Evolutionary conservation across 2,113 vertebrate genomes (phyloP).

Genomic region (Anhinga anhinga): DNA sequence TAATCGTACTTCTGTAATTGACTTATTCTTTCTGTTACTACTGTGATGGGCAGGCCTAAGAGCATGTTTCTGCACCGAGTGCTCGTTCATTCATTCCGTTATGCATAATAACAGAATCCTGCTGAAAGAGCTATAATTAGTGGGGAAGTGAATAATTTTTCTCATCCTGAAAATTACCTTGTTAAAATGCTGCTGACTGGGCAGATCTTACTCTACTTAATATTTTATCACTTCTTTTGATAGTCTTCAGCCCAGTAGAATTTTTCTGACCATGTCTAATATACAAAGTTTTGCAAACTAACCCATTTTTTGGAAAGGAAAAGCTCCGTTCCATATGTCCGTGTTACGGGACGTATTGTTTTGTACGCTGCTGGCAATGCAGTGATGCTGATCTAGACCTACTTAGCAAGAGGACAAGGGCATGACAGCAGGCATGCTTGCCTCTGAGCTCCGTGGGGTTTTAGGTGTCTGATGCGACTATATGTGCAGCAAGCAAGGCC

Average conservation of each 20-base stretch:
- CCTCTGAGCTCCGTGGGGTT: neutral
- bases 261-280: neutral
- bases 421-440: fast-evolving
- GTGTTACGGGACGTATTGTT: neutral
- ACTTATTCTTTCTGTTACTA: neutral
- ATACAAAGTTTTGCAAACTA: neutral
- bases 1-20: neutral
- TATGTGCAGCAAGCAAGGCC: fast-evolving
- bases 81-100: neutral
- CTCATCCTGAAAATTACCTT: neutral
- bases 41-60: neutral
- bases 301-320: neutral
- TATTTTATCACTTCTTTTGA: neutral
- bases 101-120: neutral
- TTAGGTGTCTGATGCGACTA: fast-evolving
- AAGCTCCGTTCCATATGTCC: fast-evolving
- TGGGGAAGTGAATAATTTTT: neutral
- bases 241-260: neutral
- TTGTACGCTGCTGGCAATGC: fast-evolving
- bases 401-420: neutral
- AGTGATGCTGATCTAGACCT: neutral
- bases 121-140: neutral
- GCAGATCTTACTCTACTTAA: neutral
- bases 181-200: neutral
- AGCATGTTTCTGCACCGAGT: neutral